Evolutionary conservation across 2,888 invertebrate genomes (phyloP).

Genomic region (Lasioglossum calceatum): DNA sequence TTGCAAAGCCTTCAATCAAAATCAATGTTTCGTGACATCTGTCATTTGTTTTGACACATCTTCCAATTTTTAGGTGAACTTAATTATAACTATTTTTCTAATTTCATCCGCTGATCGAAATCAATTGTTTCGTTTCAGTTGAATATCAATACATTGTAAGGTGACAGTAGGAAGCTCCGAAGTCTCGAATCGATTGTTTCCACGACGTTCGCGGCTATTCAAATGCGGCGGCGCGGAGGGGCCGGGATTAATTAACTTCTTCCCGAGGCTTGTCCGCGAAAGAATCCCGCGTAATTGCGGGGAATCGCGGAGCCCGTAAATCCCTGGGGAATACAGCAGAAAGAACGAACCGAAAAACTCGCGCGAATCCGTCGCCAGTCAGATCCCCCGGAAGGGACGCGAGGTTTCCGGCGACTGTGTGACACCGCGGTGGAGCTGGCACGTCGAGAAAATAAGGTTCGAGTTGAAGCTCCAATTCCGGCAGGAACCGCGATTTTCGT

Average conservation of each 20-base stretch:
- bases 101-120: too few relatives aligned
- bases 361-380: constrained; percentile 20
- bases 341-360: constrained; percentile 28
- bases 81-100: too few relatives aligned
- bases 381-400: neutral
- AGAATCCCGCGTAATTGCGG: constrained; percentile 23
- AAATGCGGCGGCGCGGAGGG: neutral
- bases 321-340: constrained; percentile 12
- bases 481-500: neutral
- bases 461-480: neutral
- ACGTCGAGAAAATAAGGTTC: neutral
- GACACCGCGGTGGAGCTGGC: neutral
- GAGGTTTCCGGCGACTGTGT: neutral
- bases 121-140: too few relatives aligned
- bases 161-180: neutral
- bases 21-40: too few relatives aligned
- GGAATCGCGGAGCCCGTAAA: constrained; percentile 14
- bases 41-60: too few relatives aligned
- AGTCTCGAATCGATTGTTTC: neutral
- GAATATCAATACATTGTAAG: neutral
- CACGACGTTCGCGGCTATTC: neutral
- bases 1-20: too few relatives aligned
- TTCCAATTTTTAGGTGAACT: too few relatives aligned
- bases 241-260: constrained; percentile 6
- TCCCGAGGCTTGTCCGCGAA: neutral